These are phyloP conservation scores for Silurus aristotelis DNA, from an alignment of 2,797 vertebrate genomes.

Conservation along the genomic window DNA sequence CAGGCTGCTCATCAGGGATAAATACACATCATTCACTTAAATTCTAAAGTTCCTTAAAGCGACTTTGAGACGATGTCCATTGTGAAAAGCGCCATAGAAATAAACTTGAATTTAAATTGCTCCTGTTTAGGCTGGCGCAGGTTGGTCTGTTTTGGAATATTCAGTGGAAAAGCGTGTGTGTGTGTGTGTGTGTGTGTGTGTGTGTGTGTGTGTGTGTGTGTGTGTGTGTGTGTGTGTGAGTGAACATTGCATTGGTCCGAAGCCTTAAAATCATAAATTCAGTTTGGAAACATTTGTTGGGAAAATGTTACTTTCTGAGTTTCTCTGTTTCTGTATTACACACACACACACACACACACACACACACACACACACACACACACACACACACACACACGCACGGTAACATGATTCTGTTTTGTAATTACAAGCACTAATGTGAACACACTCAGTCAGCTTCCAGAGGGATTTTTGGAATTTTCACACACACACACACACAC, in stretches of 20 bases:
- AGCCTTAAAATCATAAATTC: conserved; percentile 23
- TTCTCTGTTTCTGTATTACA: neutral
- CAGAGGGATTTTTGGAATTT: conserved; percentile 50
- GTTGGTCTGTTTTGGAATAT: conserved; percentile 19
- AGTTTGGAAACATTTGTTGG: conserved; percentile 33
- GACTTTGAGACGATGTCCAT: too few species aligned
- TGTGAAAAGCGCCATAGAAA: neutral
- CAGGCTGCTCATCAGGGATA: too few species aligned
- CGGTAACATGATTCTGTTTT: conserved; percentile 35
- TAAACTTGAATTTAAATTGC: neutral
- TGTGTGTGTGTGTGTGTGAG: neutral
- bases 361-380: conserved; percentile 25
- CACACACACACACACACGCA: conserved; percentile 14
- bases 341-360: conserved; percentile 38
- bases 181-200: conserved; percentile 12
- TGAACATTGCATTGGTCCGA: conserved; percentile 8
- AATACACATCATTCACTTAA: too few species aligned
- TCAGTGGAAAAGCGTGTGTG: neutral
- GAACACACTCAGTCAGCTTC: conserved; percentile 33
- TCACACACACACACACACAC: conserved; percentile 27
- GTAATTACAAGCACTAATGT: conserved; percentile 50
- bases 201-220: conserved; percentile 16
- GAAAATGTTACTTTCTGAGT: conserved; percentile 12
- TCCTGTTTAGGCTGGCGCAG: conserved; percentile 1
- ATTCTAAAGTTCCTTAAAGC: too few species aligned